Base-by-base conservation (phyloP, 2,888 invertebrate genomes). In the Carterocephalus palaemon region DNA sequence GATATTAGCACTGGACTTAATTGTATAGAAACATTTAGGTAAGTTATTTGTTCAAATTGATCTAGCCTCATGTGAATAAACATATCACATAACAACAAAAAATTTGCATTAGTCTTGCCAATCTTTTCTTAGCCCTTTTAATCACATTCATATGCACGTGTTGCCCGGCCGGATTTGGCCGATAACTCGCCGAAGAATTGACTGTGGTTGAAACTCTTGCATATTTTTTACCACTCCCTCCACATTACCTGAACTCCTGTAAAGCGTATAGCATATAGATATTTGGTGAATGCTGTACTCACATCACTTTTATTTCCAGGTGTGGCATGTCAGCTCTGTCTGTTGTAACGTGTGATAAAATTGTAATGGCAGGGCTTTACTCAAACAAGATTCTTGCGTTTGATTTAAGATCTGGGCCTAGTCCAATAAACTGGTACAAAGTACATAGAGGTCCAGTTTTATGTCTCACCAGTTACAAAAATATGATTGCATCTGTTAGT, bases 401-500 rank as follows among this genome's bases (percentile, higher is more conserved):
- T 61, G 90, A 90, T 59, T 61, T 80, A 12, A 75, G 90, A 36
- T 67, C 65, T 17, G 86, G 86, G 19, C 40, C 71, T 0, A 60
- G 51, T n/a, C 76, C 83, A 1, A 72, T 87, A 8, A 67, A 63
- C 20, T 64, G 62, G 1, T 90, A 89, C 57, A 78, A 80, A 55
- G 72, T 88, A 2, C 90, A 90, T 57, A 80, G 68, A 55, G 83
- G 88, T 3, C 86, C 90, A 10, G 86, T 90, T 1, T 67, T 90
- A 51, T 79, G 72, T 28, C 62, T 83, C 7, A 67, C 73, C 37
- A 61, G 70, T 45, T 65, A 63, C 48, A 70, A 76, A n/a, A 73
- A 88, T 51, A 80, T 86, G 60, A 70, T 90, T 47, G 82, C 89
- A 22, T 89, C 90, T 10, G 79, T 89, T 1, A 90, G 90, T 53